Percentiles rank a stretch among this genome's conserved stretches.
phyloP scores from a whole-genome alignment of 2,113 vertebrate genomes.

The Laticauda laticaudata region DNA sequence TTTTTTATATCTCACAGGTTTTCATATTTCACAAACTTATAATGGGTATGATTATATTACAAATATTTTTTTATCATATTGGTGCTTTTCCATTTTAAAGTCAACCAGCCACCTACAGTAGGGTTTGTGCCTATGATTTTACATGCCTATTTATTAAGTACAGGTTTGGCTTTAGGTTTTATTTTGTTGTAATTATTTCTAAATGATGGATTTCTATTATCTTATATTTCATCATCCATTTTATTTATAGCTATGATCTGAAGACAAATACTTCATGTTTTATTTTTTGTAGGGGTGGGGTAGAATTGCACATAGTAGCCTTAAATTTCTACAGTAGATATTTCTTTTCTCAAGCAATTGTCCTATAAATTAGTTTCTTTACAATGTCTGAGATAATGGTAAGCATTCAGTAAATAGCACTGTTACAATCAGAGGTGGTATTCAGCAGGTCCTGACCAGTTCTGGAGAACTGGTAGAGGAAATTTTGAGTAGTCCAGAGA shows the following conservation, averaged over 20 bases:
- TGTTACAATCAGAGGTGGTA: neutral
- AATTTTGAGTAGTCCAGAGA: too few relatives aligned
- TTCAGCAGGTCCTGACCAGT: too few relatives aligned
- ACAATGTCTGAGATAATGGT: neutral
- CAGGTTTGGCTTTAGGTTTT: neutral
- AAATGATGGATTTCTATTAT: neutral
- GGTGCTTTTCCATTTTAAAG: neutral
- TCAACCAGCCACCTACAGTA: neutral
- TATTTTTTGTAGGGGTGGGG: neutral
- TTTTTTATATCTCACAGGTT: neutral
- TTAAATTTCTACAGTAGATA: neutral
- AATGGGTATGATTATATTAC: neutral
- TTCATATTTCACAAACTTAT: neutral
- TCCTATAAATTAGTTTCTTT: neutral
- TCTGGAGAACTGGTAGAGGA: too few relatives aligned
- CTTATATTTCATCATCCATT: neutral
- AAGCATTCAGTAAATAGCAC: neutral
- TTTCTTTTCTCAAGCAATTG: slow-evolving; percentile 11
- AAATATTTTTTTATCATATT: neutral
- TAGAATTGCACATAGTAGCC: neutral
- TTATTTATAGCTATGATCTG: neutral
- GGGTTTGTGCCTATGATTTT: neutral
- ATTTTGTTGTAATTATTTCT: neutral
- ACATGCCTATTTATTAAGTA: neutral
- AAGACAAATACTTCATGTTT: neutral